Conservation (phyloP, 2,888 invertebrate genomes). For the Tuta absoluta region DNA sequence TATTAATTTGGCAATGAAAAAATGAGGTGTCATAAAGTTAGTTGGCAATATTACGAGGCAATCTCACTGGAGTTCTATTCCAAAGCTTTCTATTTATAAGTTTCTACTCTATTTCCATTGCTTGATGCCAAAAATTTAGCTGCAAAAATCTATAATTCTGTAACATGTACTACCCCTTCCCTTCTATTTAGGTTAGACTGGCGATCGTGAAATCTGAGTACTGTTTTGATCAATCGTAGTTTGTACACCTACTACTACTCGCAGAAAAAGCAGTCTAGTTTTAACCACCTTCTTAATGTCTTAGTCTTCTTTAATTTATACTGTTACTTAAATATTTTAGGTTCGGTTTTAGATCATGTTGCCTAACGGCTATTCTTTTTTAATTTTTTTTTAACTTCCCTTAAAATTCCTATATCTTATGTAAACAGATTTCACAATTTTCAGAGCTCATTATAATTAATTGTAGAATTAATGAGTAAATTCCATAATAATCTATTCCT, state of each 20-base stretch:
- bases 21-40: not conserved
- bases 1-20: not conserved
- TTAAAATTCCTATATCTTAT: not conserved
- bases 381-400: not conserved
- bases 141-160: slow-evolving; percentile 69
- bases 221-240: not conserved
- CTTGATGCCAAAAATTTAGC: slow-evolving; percentile 79
- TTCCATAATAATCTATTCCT: slow-evolving; percentile 75
- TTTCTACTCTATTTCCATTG: slow-evolving; percentile 67
- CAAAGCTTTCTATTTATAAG: slow-evolving; percentile 61
- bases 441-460: slow-evolving; percentile 72
- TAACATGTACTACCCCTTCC: slow-evolving; percentile 62
- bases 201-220: slow-evolving; percentile 57
- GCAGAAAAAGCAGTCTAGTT: not conserved
- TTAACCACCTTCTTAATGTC: not conserved
- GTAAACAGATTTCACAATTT: slow-evolving; percentile 55
- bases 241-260: not conserved
- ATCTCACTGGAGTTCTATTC: slow-evolving; percentile 73
- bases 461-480: slow-evolving; percentile 76
- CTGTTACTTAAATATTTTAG: no score
- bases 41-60: slow-evolving; percentile 36
- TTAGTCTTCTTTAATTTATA: not conserved
- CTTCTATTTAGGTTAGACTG: slow-evolving; percentile 70
- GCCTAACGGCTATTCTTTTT: no score
- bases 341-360: no score